Evolutionary conservation across 2,797 vertebrate genomes (phyloP).

Genomic region (Gallinago solitaria): DNA sequence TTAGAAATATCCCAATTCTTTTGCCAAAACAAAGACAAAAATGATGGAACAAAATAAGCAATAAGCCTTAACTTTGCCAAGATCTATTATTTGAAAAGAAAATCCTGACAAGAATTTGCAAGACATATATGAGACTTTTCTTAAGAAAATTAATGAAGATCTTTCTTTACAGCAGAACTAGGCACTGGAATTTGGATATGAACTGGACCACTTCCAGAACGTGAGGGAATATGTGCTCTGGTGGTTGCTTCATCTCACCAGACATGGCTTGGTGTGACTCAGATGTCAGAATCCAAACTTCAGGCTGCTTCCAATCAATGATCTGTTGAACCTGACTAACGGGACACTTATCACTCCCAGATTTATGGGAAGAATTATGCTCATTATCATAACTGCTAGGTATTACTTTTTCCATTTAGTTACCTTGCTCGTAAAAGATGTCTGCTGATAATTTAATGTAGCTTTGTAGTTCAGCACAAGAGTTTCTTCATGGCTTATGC

Average conservation of each 20-base stretch:
- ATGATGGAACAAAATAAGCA: background rate
- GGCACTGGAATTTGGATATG: background rate
- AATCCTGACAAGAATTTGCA: background rate
- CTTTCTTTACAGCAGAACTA: background rate
- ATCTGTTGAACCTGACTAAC: background rate
- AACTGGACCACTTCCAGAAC: background rate
- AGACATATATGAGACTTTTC: background rate
- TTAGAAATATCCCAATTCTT: constrained; percentile 10
- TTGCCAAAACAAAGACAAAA: background rate
- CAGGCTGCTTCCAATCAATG: background rate
- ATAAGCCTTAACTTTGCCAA: background rate
- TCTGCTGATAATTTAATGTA: background rate
- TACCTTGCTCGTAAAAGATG: background rate
- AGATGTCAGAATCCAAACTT: background rate
- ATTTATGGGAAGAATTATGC: background rate
- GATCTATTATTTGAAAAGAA: background rate
- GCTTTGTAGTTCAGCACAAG: background rate
- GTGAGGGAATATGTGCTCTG: background rate
- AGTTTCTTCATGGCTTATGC: background rate
- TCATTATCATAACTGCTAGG: background rate
- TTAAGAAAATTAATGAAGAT: background rate
- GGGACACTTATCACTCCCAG: background rate
- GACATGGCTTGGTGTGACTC: background rate
- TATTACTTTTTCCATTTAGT: background rate
- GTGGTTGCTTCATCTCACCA: background rate